Conservation (phyloP, 2,888 invertebrate species). For the Griposia aprilina region DNA sequence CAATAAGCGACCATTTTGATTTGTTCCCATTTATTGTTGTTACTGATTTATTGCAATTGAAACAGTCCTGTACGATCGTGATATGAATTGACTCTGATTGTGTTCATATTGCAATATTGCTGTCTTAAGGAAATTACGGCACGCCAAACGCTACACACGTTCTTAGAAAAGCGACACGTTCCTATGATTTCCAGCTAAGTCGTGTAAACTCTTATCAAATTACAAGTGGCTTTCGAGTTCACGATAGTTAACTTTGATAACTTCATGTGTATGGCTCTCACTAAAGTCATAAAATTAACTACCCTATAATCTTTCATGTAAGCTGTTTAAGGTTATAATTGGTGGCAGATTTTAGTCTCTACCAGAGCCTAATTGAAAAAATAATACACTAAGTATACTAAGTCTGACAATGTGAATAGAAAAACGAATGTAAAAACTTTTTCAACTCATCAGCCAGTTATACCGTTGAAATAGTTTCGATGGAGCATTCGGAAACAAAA, state of each 20-base stretch:
- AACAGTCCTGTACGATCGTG: conserved; percentile 27
- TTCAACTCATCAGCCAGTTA: conserved; percentile 32
- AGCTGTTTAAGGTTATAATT: conserved; percentile 12
- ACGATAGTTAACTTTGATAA: conserved; percentile 24
- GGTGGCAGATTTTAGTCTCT: background rate
- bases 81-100: conserved; percentile 11
- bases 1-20: conserved; percentile 72
- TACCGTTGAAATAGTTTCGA: conserved; percentile 45
- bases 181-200: background rate
- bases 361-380: background rate
- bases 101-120: conserved; percentile 18
- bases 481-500: conserved; percentile 58
- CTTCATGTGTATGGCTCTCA: conserved; percentile 13
- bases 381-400: background rate
- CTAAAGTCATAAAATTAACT: conserved; percentile 10
- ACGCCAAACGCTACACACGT: background rate
- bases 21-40: conserved; percentile 66
- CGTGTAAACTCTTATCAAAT: conserved; percentile 19
- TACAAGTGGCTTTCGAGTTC: conserved; percentile 11
- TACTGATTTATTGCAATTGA: conserved; percentile 60
- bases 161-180: conserved; percentile 1
- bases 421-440: conserved; percentile 30
- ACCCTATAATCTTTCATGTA: conserved; percentile 21
- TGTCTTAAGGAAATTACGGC: background rate
- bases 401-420: background rate